These are phyloP conservation scores for human DNA, from an alignment of 2,113 vertebrate genomes.

Conservation along the genomic window DNA sequence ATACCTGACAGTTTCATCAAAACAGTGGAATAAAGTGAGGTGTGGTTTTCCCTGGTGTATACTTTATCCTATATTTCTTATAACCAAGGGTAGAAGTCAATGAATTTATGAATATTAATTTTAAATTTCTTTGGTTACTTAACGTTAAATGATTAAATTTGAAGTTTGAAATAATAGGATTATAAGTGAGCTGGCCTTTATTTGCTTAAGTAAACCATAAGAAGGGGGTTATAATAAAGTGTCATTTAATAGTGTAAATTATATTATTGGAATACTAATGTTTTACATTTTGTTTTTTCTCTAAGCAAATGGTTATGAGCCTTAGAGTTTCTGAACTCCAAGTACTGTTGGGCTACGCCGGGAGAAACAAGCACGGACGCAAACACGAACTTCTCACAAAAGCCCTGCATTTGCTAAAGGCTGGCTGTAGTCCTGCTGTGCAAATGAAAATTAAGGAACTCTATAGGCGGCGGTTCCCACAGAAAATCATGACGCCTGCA, in stretches of 20 bases:
- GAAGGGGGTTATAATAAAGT: background rate
- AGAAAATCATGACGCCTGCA: conserved; percentile 95
- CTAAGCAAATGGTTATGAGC: conserved; percentile 99
- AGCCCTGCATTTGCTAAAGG: conserved; percentile 96
- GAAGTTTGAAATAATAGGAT: conserved; percentile 24
- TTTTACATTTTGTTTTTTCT: conserved; percentile 75
- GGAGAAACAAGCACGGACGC: conserved; percentile 98
- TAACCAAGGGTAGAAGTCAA: background rate
- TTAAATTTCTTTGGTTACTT: conserved; percentile 41
- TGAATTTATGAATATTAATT: conserved; percentile 48
- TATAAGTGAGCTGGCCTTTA: background rate
- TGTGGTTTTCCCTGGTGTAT: background rate
- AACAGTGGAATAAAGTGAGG: background rate
- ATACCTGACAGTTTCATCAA: background rate
- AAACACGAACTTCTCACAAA: conserved; percentile 99
- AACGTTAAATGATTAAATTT: conserved; percentile 45
- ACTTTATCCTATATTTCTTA: background rate
- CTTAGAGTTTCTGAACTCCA: conserved; percentile 99
- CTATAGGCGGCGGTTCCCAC: conserved; percentile 96
- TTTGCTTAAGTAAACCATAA: conserved; percentile 32
- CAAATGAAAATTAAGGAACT: conserved; percentile 99
- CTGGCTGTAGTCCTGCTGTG: conserved; percentile 97
- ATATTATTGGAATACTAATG: conserved; percentile 58
- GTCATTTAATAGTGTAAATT: conserved; percentile 34
- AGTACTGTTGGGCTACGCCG: conserved; percentile 98